Evolutionary conservation across 2,888 invertebrate genomes (phyloP).

Genomic region (Phlogophora meticulosa): DNA sequence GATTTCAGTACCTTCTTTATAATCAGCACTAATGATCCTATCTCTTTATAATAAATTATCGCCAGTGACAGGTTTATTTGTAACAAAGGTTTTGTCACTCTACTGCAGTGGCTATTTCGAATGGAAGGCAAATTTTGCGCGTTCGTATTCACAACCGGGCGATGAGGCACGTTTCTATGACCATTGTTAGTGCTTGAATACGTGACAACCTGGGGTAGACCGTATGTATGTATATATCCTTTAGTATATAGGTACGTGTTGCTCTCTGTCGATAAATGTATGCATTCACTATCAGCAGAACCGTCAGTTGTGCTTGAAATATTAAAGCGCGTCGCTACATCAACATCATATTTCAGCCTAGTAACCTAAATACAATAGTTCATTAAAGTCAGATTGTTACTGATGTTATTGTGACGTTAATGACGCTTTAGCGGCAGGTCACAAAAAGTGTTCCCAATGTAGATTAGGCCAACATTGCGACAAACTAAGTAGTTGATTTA

Average conservation of each 20-base stretch:
- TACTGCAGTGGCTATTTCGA: conserved; percentile 6
- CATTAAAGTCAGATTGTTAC: neutral
- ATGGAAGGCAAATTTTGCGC: conserved; percentile 12
- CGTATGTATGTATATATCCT: conserved; percentile 16
- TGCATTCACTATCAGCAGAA: neutral
- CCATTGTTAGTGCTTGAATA: conserved; percentile 49
- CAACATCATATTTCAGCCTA: neutral
- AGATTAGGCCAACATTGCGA: neutral
- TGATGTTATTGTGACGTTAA: neutral
- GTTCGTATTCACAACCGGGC: conserved; percentile 2
- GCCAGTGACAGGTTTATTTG: neutral
- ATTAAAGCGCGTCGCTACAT: neutral
- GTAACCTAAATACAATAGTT: neutral
- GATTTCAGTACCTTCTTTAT: neutral
- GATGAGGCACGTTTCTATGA: conserved; percentile 42
- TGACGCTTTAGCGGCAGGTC: neutral
- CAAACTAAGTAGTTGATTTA: conserved; percentile 1
- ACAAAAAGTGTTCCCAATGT: neutral
- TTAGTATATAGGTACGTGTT: conserved; percentile 11
- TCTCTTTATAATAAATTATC: no score
- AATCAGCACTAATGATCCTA: neutral
- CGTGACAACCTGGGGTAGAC: conserved; percentile 32
- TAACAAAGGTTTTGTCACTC: neutral
- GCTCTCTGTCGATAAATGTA: conserved; percentile 8
- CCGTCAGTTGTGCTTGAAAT: neutral